Base-by-base conservation (phyloP, 2,888 invertebrate species). In the Ethmia dodecea region DNA sequence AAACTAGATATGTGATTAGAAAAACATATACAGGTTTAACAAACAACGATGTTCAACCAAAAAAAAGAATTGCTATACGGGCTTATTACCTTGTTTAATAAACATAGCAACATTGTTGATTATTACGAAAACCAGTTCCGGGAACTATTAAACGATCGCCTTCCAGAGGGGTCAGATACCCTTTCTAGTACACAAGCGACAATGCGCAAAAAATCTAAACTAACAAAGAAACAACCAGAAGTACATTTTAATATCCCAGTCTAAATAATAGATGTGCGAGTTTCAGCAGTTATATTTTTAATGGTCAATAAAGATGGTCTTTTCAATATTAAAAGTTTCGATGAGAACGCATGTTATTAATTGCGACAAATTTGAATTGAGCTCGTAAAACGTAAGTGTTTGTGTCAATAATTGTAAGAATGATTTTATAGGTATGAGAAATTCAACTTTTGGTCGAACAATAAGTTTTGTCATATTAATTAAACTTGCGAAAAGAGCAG, bases 21-120 rank as follows among this genome's bases (percentile, higher is more conserved):
- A 22, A 22, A 22, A 6, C 10, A 4, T n/a, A 43, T 61, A 62
- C 65, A 43, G 55, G 64, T 61, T 57, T 48, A 33, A 5, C 12
- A 41, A 47, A 52, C 43, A 54, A 57, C 43, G 52, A 49, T 52
- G 56, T 47, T 43, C 43, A 46, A 55, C 56, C 37, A 55, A 53
- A 59, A 51, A 59, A 61, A 68, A 22, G 22, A n/a, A 22, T 22
- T n/a, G n/a, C 22, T n/a, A n/a, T n/a, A 57, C 62, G 60, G 53
- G 65, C 71, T 76, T 78, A 80, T 76, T 80, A 74, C 69, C 75
- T 69, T 80, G 83, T 81, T 81, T 81, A 80, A 81, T 83, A 84
- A 84, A 86, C 80, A 83, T 78, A 69, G 80, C 76, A 80, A 83
- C 80, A 76, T 57, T 79, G 81, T 81, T 73, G 71, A 74, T 75